Evolutionary conservation across 2,888 invertebrate species (phyloP).

Genomic region (Callimorpha dominula): DNA sequence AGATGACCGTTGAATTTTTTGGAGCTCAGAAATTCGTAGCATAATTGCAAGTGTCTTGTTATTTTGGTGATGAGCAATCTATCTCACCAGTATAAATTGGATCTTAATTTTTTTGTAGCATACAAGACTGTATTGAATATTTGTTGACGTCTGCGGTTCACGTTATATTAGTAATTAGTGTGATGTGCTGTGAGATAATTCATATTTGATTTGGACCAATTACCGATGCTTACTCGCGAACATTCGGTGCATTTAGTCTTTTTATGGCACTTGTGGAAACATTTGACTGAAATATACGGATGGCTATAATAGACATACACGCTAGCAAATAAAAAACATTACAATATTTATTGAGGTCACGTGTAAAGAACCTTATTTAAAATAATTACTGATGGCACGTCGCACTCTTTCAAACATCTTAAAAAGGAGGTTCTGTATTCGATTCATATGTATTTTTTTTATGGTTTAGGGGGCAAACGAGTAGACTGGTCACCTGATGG

Average conservation of each 20-base stretch:
- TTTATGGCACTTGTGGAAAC: slow-evolving; percentile 52
- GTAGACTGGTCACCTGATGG: no score
- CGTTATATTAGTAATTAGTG: slow-evolving; percentile 54
- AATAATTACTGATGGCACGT: no score
- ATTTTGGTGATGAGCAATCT: slow-evolving; percentile 26
- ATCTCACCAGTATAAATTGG: slow-evolving; percentile 32
- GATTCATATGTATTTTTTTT: no score
- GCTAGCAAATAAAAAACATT: background rate
- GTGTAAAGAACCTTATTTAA: background rate
- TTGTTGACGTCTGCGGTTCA: slow-evolving; percentile 40
- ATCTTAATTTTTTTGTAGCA: slow-evolving; percentile 23
- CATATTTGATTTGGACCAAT: slow-evolving; percentile 84
- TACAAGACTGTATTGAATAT: slow-evolving; percentile 12
- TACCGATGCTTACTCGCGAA: slow-evolving; percentile 83
- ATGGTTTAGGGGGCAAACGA: no score
- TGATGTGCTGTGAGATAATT: slow-evolving; percentile 74
- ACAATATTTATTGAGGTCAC: background rate
- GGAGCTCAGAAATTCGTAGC: slow-evolving; percentile 13
- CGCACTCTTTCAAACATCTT: background rate
- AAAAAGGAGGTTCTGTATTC: no score
- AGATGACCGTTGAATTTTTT: slow-evolving; percentile 45
- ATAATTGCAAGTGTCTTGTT: slow-evolving; percentile 24
- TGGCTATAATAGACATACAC: slow-evolving; percentile 27
- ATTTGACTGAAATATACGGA: slow-evolving; percentile 56
- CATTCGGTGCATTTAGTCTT: slow-evolving; percentile 67